A percentile compares a stretch with the other conserved stretches of the same genome.
These are phyloP conservation scores for Potamarius usumacintae DNA, from an alignment of 2,113 vertebrate genomes.

Conservation along the genomic window DNA sequence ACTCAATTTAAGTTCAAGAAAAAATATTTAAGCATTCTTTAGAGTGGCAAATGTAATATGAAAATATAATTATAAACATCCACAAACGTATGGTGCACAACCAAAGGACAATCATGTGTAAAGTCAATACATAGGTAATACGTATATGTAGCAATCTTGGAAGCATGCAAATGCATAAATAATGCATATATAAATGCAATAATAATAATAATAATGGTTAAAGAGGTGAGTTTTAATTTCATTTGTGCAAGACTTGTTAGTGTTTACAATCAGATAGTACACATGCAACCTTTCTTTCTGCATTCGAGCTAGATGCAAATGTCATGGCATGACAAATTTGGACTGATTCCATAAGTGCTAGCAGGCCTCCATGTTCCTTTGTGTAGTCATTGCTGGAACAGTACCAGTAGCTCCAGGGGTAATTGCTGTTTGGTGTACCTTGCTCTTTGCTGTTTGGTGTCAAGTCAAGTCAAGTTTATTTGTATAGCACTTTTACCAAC, in stretches of 20 bases:
- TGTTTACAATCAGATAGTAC: neutral
- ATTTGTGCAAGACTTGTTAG: neutral
- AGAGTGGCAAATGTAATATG: neutral
- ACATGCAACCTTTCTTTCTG: neutral
- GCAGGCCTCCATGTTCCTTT: neutral
- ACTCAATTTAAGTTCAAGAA: too few species aligned
- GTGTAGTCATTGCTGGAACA: conserved; percentile 20
- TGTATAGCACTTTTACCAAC: too few species aligned
- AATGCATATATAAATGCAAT: neutral
- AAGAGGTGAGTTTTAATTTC: neutral
- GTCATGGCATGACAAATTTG: conserved; percentile 6
- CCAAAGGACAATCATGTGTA: neutral
- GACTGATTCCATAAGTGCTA: conserved; percentile 15
- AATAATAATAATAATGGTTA: neutral
- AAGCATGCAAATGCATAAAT: neutral
- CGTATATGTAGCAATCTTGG: neutral
- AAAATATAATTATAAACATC: neutral
- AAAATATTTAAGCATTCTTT: neutral
- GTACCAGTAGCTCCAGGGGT: neutral
- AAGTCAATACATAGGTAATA: neutral
- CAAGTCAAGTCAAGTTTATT: too few species aligned
- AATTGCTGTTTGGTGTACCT: neutral
- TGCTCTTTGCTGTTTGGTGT: neutral
- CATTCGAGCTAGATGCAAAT: conserved; percentile 4
- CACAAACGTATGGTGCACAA: neutral